These are phyloP conservation scores for Caiman crocodilus DNA, from an alignment of 2,797 vertebrate species.

Conservation along the genomic window DNA sequence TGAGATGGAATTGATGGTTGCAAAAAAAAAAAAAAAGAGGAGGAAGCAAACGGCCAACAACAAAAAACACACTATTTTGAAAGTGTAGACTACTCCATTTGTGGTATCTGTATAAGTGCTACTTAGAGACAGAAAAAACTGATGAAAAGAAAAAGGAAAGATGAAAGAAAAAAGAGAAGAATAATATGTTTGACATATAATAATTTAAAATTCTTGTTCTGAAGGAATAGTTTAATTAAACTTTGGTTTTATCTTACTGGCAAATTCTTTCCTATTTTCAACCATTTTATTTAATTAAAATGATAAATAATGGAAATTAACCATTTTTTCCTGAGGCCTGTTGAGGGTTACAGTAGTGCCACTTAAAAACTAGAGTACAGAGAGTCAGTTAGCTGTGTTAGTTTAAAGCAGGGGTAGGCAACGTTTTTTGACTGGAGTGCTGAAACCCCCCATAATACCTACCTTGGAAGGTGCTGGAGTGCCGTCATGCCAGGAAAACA, in stretches of 20 bases:
- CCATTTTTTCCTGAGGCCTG: background rate
- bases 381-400: no score
- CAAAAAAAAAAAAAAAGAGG: background rate
- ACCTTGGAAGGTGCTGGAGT: no score
- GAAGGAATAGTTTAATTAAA: background rate
- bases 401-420: no score
- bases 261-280: background rate
- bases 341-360: background rate
- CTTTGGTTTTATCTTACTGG: background rate
- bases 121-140: background rate
- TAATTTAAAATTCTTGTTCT: background rate
- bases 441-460: no score
- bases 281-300: conserved; percentile 13
- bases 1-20: background rate
- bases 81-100: background rate
- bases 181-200: background rate
- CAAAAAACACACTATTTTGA: no score
- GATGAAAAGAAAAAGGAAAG: background rate
- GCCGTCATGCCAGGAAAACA: no score
- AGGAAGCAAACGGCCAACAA: no score
- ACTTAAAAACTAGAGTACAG: background rate
- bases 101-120: background rate
- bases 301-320: background rate
- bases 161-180: background rate
- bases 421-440: no score